phyloP scores from a whole-genome alignment of 2,797 vertebrate species.

The Macroramphosus scolopax region DNA sequence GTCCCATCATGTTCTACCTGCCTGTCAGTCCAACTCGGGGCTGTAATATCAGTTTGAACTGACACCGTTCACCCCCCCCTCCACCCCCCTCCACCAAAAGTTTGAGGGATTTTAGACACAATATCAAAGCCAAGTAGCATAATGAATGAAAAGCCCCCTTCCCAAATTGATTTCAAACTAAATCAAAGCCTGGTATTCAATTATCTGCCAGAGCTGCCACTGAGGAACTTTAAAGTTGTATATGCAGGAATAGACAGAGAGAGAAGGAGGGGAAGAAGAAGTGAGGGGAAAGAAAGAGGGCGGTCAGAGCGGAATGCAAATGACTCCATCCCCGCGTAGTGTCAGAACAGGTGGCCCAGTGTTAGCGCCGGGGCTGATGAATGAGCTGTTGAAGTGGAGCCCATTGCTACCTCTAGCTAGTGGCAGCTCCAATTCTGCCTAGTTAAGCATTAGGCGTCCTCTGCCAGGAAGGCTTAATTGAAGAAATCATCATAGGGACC shows the following conservation, averaged over 20 bases:
- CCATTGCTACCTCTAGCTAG: slow-evolving; percentile 72
- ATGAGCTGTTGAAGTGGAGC: slow-evolving; percentile 77
- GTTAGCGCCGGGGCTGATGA: slow-evolving; percentile 72
- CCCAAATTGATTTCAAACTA: slow-evolving; percentile 80
- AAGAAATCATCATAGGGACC: slow-evolving; percentile 75
- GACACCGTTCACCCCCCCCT: slow-evolving; percentile 60
- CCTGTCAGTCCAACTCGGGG: slow-evolving; percentile 64
- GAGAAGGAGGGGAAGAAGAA: slow-evolving; percentile 21
- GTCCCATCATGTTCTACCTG: slow-evolving; percentile 46
- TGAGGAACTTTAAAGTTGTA: slow-evolving; percentile 75
- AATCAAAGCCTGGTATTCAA: slow-evolving; percentile 79
- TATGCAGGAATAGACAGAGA: slow-evolving; percentile 48
- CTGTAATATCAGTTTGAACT: slow-evolving; percentile 72
- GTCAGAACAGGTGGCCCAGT: slow-evolving; percentile 78
- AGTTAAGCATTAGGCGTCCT: slow-evolving; percentile 73
- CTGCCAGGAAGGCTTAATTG: slow-evolving; percentile 73
- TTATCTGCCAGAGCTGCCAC: slow-evolving; percentile 72
- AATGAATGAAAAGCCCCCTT: slow-evolving; percentile 80
- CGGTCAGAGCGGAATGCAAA: slow-evolving; percentile 69
- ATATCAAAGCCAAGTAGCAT: slow-evolving; percentile 72
- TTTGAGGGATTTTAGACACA: slow-evolving; percentile 75
- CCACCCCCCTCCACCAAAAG: too few relatives aligned
- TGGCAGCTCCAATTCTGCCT: slow-evolving; percentile 78
- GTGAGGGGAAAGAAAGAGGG: slow-evolving; percentile 44
- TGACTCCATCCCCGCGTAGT: slow-evolving; percentile 67